Evolutionary conservation across 2,888 invertebrate species (phyloP).

Genomic region (Drosophila acutilabella): DNA sequence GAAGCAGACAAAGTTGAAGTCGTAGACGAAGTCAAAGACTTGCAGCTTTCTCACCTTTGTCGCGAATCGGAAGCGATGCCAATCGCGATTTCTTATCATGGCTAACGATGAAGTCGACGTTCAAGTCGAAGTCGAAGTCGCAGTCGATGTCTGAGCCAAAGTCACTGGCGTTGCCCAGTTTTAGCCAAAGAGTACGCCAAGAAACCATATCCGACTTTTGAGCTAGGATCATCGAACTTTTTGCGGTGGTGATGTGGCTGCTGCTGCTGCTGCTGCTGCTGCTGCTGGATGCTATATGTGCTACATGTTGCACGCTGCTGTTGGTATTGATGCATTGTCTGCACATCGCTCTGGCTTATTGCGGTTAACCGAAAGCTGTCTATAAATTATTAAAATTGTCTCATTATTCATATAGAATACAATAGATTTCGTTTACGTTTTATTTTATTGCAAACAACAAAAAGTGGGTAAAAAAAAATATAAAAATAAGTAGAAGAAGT

Average conservation of each 20-base stretch:
- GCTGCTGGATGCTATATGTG: slow-evolving; percentile 19
- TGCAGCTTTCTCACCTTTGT: slow-evolving; percentile 72
- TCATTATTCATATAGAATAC: slow-evolving; percentile 85
- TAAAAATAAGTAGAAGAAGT: slow-evolving; percentile 44
- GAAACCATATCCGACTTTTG: slow-evolving; percentile 73
- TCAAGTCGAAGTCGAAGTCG: neutral
- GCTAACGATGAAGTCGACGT: slow-evolving; percentile 34
- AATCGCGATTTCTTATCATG: slow-evolving; percentile 74
- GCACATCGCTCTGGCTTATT: slow-evolving; percentile 65
- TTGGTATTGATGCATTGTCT: slow-evolving; percentile 58
- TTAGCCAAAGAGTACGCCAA: slow-evolving; percentile 16
- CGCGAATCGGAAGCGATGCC: slow-evolving; percentile 72
- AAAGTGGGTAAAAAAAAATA: slow-evolving; percentile 24
- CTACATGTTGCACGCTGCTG: slow-evolving; percentile 23
- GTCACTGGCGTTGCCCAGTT: slow-evolving; percentile 40
- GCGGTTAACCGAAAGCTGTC: slow-evolving; percentile 84
- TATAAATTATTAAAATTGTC: slow-evolving; percentile 85
- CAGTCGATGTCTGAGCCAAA: neutral
- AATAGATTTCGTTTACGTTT: slow-evolving; percentile 82
- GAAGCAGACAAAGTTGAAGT: neutral
- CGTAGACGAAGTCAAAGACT: neutral
- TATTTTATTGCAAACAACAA: slow-evolving; percentile 73
- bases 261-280: slow-evolving; percentile 37
- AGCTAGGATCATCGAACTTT: slow-evolving; percentile 78
- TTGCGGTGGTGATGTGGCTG: slow-evolving; percentile 57